Conservation (phyloP, 2,888 invertebrate genomes). For the Torymus auratus region DNA sequence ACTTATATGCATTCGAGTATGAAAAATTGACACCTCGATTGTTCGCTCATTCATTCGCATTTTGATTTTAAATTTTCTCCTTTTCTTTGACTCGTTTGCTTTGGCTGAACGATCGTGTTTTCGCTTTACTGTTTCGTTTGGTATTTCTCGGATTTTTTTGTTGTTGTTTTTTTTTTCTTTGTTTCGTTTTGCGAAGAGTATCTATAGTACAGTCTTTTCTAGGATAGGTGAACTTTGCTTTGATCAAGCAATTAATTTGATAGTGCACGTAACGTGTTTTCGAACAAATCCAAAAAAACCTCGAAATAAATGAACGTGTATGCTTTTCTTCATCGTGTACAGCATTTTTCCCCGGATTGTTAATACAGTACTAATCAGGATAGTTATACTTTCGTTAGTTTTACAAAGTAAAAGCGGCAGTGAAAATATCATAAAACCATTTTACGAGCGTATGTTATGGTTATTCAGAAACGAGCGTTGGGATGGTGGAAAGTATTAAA, state of each 20-base stretch:
- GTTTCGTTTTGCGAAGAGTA: neutral
- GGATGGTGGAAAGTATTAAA: neutral
- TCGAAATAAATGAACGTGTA: neutral
- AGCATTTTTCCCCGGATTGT: conserved; percentile 7
- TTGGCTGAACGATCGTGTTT: conserved; percentile 24
- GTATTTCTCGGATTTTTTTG: neutral
- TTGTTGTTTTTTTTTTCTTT: conserved; percentile 4
- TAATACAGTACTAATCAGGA: neutral
- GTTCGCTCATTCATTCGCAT: conserved; percentile 5
- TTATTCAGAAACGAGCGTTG: neutral
- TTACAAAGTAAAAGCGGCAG: conserved; percentile 29
- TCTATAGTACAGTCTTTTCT: conserved; percentile 23
- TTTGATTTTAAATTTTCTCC: conserved; percentile 34
- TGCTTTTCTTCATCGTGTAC: neutral
- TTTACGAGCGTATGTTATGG: neutral
- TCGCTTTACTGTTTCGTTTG: neutral
- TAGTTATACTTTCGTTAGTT: conserved; percentile 11
- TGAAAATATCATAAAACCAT: conserved; percentile 22
- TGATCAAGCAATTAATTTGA: too few species aligned
- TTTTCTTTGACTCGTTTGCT: conserved; percentile 54
- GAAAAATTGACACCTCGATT: conserved; percentile 37
- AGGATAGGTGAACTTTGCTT: conserved; percentile 11
- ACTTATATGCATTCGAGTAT: conserved; percentile 26
- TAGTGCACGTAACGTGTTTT: too few species aligned
- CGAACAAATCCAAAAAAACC: too few species aligned